Evolutionary conservation across 1,140 invertebrate genomes (phyloP).

Genomic region (Hypothenemus hampei): DNA sequence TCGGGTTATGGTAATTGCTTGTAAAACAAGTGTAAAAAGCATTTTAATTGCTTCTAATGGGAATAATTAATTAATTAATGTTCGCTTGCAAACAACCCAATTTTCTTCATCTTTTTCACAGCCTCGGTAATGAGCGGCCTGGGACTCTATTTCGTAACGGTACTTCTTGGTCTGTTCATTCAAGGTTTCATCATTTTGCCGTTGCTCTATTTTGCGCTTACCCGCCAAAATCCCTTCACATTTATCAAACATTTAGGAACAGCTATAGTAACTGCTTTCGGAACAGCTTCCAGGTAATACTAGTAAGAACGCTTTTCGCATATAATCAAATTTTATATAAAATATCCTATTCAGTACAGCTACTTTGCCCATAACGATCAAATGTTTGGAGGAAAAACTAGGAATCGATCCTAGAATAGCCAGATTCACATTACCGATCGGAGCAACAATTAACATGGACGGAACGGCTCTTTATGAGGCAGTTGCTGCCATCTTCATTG

Average conservation of each 20-base stretch:
- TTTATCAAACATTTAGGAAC: slow-evolving; percentile 70
- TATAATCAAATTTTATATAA: neutral
- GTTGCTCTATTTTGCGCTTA: slow-evolving; percentile 59
- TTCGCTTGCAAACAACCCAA: neutral
- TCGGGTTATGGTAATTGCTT: too few relatives aligned
- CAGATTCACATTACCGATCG: slow-evolving; percentile 81
- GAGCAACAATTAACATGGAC: slow-evolving; percentile 83
- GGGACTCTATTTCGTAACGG: slow-evolving; percentile 79
- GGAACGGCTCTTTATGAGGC: slow-evolving; percentile 82
- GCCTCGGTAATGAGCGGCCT: slow-evolving; percentile 60
- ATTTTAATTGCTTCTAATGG: too few relatives aligned
- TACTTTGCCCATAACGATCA: slow-evolving; percentile 68
- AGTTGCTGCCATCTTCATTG: slow-evolving; percentile 79
- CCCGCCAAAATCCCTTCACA: slow-evolving; percentile 59
- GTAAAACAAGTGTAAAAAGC: neutral
- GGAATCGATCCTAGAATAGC: slow-evolving; percentile 69
- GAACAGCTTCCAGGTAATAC: slow-evolving; percentile 61
- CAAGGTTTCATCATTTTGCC: slow-evolving; percentile 76
- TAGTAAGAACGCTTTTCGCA: neutral
- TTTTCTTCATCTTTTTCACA: slow-evolving; percentile 2
- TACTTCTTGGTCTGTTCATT: slow-evolving; percentile 69
- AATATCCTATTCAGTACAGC: slow-evolving; percentile 54
- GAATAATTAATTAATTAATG: too few relatives aligned
- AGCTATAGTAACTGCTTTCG: slow-evolving; percentile 72
- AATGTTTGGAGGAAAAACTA: slow-evolving; percentile 74